Conservation (phyloP, 2,113 vertebrate genomes). For the Trogon surrucura region DNA sequence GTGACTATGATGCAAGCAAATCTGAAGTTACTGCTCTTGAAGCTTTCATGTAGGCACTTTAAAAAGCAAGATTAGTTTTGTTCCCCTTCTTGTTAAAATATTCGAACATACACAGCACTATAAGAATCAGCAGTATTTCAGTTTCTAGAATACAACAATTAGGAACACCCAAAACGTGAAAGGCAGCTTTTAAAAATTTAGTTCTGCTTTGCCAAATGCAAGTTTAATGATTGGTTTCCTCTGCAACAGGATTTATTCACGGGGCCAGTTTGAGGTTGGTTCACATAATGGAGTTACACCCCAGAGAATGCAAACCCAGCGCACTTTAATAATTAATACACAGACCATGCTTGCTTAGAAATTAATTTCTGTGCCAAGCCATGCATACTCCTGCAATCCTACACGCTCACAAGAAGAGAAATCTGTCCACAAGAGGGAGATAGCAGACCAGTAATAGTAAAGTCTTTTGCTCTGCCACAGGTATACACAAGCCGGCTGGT, state of each 20-base stretch:
- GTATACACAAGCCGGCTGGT: rapidly evolving
- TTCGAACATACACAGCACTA: neutral
- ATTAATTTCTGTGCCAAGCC: neutral
- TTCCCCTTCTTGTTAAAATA: neutral
- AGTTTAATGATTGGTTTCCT: rapidly evolving
- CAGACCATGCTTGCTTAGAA: neutral
- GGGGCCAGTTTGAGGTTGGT: rapidly evolving
- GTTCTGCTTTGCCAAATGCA: neutral
- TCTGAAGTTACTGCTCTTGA: neutral
- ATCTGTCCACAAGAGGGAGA: constrained; percentile 52
- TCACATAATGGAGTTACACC: neutral
- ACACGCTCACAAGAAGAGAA: rapidly evolving
- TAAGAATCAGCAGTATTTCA: neutral
- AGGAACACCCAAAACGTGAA: neutral
- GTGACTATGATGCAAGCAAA: neutral
- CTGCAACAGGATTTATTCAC: neutral
- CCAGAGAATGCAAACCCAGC: neutral
- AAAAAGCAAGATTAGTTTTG: neutral
- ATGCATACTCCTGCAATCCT: neutral
- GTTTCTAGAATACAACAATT: neutral
- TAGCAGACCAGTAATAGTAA: neutral
- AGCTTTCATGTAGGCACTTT: neutral
- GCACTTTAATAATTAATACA: neutral
- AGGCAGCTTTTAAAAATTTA: neutral
- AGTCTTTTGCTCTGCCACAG: rapidly evolving